Base-by-base conservation (phyloP, 2,797 vertebrate species). In the Coregonus suidteri region DNA sequence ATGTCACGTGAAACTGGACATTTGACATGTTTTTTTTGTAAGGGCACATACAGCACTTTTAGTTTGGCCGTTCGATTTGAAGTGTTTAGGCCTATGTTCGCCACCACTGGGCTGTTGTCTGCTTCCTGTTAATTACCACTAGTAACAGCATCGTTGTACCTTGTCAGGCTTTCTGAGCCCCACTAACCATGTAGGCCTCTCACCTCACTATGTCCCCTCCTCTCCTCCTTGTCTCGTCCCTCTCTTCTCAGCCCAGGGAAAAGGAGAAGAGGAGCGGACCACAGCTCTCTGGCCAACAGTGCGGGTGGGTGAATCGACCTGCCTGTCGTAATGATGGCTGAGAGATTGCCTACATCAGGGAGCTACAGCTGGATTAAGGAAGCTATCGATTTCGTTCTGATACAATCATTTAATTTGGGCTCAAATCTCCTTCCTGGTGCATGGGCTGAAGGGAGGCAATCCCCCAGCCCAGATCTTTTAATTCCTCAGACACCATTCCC, bases 391-490 rank as follows among this genome's bases (percentile, higher is more conserved):
- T 94, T 95, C 91, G 91, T 94, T 93, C 93, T 93, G 94, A 95
- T 94, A 94, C 93, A 93, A 94, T 95, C 94, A 94, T 94, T 95
- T 94, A 90, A 93, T 94, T 93, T 93, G 91, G 83, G 80, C 89
- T 92, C 88, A 91, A 90, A 93, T 94, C 93, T 90, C 88, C 87
- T 93, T 94, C 89, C 90, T 83, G 84, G 79, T 86, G 85, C 85
- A 87, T 84, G 81, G 75, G 89, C 86, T 86, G 80, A 91, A 93
- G 92, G 91, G 20, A 34, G 20, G n/a, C 9, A 25, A 11, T 30
- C 25, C 30, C 64, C 87, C 77, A 53, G 82, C 77, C 79, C 86
- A 89, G 89, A 92, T 93, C 92, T 93, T 93, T 93, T 91, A 93
- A 94, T 94, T 90, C 91, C 80, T 6, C 70, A 73, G 56, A 64